Evolutionary conservation across 2,797 vertebrate genomes (phyloP).

Genomic region (Fratercula arctica): DNA sequence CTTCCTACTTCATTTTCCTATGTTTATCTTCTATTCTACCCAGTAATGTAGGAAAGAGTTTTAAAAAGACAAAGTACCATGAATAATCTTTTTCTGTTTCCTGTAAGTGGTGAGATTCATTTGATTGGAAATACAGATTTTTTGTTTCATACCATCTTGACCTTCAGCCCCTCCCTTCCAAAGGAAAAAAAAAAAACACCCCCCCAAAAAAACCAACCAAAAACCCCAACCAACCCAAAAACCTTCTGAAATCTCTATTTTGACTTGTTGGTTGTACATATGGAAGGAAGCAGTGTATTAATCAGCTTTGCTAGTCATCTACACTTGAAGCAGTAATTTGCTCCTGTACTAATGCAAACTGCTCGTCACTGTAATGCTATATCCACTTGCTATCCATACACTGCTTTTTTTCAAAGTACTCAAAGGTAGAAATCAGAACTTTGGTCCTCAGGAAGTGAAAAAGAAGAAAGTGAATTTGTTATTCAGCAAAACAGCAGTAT

Average conservation of each 20-base stretch:
- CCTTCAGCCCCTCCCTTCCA: not conserved
- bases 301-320: not conserved
- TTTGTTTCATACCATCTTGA: not conserved
- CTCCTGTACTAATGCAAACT: not conserved
- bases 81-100: not conserved
- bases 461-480: conserved; percentile 1
- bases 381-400: not conserved
- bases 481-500: not conserved
- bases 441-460: not conserved
- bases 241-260: not conserved
- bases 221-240: not conserved
- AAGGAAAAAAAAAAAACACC: not conserved
- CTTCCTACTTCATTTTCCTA: not conserved
- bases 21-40: not conserved
- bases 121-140: not conserved
- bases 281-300: not conserved
- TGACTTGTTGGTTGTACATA: not conserved
- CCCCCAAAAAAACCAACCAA: not conserved
- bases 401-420: not conserved
- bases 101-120: not conserved
- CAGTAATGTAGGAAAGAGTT: not conserved
- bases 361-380: not conserved
- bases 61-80: not conserved
- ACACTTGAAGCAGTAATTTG: not conserved
- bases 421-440: not conserved